A percentile compares a stretch with the other conserved stretches of the same genome.
These are phyloP conservation scores for Neomorphus geoffroyi DNA, from an alignment of 2,797 vertebrate species.

Conservation along the genomic window DNA sequence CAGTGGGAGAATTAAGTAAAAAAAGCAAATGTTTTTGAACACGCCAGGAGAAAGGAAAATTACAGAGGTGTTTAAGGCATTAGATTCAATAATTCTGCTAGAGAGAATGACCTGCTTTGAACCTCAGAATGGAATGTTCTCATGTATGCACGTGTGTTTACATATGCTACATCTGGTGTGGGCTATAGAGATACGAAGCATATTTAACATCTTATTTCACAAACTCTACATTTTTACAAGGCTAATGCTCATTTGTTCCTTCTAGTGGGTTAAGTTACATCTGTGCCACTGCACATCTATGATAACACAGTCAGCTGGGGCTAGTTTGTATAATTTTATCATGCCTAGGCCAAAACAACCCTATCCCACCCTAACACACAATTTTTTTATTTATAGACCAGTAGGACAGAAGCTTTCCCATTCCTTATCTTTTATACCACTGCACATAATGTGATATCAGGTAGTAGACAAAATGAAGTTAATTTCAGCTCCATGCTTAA, in stretches of 20 bases:
- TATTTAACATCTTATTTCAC: background rate
- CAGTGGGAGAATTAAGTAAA: background rate
- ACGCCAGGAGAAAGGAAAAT: background rate
- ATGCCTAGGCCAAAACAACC: background rate
- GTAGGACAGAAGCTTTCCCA: background rate
- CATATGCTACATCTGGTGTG: background rate
- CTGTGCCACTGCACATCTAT: background rate
- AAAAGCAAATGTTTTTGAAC: background rate
- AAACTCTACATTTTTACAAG: background rate
- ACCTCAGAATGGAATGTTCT: background rate
- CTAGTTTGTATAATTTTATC: slow-evolving; percentile 10
- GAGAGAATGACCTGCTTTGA: background rate
- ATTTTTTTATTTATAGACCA: slow-evolving; percentile 41
- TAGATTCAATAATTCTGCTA: background rate
- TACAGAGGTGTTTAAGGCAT: background rate
- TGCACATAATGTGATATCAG: background rate
- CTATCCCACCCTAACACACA: slow-evolving; percentile 19
- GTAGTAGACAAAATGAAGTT: background rate
- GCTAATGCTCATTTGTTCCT: background rate
- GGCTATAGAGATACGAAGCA: background rate
- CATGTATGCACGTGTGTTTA: background rate
- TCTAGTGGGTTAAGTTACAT: background rate
- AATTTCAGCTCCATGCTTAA: background rate
- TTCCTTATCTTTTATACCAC: slow-evolving; percentile 43
- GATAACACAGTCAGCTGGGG: background rate